Evolutionary conservation across 2,113 vertebrate genomes (phyloP).

Genomic region (Orcinus orca): DNA sequence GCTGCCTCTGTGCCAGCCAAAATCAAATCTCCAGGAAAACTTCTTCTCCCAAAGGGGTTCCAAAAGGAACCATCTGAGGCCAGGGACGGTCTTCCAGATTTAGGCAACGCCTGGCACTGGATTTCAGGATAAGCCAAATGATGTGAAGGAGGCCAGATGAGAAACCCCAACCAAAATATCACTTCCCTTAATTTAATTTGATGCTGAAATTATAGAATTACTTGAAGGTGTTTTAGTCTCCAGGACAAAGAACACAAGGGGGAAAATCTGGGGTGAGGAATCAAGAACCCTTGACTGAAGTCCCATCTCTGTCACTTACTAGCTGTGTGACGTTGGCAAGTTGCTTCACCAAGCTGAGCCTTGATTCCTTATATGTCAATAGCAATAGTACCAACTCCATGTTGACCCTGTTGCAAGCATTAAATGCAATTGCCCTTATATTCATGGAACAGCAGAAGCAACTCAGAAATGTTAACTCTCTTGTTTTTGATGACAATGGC

Average conservation of each 20-base stretch:
- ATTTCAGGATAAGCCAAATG: not conserved
- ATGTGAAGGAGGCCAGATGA: not conserved
- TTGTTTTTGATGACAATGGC: not conserved
- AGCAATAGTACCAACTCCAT: not conserved
- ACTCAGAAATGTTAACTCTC: not conserved
- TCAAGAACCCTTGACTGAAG: not conserved
- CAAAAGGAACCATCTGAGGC: not conserved
- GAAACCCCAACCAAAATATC: not conserved
- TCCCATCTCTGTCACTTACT: not conserved
- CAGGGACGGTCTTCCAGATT: not conserved
- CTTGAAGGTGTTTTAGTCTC: not conserved
- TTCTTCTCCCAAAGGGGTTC: not conserved
- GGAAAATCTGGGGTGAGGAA: not conserved
- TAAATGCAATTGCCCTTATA: not conserved
- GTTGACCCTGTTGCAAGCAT: not conserved
- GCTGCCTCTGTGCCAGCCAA: slow-evolving; percentile 18
- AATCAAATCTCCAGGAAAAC: slow-evolving; percentile 27
- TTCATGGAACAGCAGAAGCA: not conserved
- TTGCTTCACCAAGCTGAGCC: not conserved
- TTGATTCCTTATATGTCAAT: not conserved
- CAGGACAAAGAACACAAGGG: not conserved
- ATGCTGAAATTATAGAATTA: not conserved
- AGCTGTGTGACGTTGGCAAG: not conserved
- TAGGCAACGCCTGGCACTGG: not conserved
- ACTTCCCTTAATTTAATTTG: not conserved